phyloP scores from a whole-genome alignment of 2,113 vertebrate genomes.

The Sorex fumeus region DNA sequence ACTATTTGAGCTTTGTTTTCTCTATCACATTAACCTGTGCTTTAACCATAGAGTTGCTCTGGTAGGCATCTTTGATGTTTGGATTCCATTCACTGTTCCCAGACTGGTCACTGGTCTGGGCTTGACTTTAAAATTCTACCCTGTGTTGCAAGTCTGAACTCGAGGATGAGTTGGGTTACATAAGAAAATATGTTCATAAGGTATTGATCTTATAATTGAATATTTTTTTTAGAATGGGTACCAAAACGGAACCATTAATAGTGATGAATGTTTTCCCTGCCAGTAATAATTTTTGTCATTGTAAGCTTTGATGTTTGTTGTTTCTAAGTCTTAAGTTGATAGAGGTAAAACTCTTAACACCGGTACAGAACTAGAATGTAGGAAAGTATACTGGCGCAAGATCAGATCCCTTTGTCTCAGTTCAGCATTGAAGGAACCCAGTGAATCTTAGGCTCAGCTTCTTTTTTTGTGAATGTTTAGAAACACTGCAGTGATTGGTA shows the following conservation, averaged over 20 bases:
- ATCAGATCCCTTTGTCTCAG: slow-evolving; percentile 45
- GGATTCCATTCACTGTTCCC: background rate
- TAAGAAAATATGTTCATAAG: slow-evolving; percentile 12
- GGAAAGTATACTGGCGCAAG: slow-evolving; percentile 2
- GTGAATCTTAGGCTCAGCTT: slow-evolving; percentile 13
- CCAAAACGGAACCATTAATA: background rate
- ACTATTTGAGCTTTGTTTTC: slow-evolving; percentile 37
- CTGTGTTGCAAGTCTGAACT: slow-evolving; percentile 35
- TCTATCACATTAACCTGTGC: background rate
- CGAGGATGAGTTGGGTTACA: background rate
- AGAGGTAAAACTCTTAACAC: slow-evolving; percentile 23
- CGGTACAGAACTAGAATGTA: slow-evolving; percentile 5
- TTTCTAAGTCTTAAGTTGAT: slow-evolving; percentile 54
- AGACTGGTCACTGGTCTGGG: background rate
- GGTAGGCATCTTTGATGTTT: background rate
- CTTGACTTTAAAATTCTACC: slow-evolving; percentile 17
- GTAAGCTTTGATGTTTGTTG: background rate
- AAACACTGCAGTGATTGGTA: background rate
- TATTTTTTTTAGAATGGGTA: slow-evolving; percentile 48
- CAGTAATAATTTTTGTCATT: background rate
- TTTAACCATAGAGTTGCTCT: background rate
- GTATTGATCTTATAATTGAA: slow-evolving; percentile 7
- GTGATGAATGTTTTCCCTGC: background rate
- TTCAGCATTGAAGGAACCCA: slow-evolving; percentile 52
- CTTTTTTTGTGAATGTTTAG: slow-evolving; percentile 41